phyloP scores from a whole-genome alignment of 2,888 invertebrate genomes.

The Macrostomum cliftonense region DNA sequence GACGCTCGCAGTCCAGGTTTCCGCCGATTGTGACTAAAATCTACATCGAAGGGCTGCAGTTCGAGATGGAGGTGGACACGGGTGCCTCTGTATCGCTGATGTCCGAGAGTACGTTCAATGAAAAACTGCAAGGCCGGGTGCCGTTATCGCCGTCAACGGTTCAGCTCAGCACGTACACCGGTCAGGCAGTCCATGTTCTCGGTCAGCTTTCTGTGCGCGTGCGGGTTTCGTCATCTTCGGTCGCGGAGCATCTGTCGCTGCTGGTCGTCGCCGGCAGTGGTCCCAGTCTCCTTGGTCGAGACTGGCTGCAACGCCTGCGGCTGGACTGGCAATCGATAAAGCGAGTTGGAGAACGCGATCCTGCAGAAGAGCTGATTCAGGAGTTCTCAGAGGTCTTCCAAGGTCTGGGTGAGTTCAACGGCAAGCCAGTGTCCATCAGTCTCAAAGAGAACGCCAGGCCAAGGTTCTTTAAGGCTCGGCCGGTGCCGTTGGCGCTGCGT shows the following conservation, averaged over 20 bases:
- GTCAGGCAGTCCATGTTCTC: neutral
- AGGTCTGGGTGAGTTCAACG: neutral
- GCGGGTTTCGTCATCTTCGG: neutral
- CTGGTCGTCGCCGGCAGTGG: neutral
- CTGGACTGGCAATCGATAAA: slow-evolving; percentile 1
- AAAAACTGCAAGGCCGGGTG: too few relatives aligned
- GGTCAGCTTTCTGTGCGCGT: neutral
- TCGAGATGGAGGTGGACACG: neutral
- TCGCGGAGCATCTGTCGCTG: neutral
- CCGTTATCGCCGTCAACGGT: neutral
- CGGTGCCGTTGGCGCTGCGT: slow-evolving; percentile 13
- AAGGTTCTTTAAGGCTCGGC: slow-evolving; percentile 15
- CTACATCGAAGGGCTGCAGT: too few relatives aligned
- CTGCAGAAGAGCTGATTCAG: neutral
- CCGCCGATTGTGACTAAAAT: too few relatives aligned
- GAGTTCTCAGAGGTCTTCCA: slow-evolving; percentile 5
- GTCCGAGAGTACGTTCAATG: neutral
- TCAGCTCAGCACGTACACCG: neutral
- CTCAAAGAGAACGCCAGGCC: slow-evolving; percentile 3
- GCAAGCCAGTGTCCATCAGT: neutral
- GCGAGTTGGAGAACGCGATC: neutral
- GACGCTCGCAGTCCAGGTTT: too few relatives aligned
- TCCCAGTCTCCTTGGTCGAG: slow-evolving; percentile 6
- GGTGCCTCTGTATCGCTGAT: neutral
- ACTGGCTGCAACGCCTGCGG: slow-evolving; percentile 1